A percentile compares a stretch with the other conserved stretches of the same genome.
Conservation (phyloP, 2,888 invertebrate genomes). For the Drosophila birchii region DNA sequence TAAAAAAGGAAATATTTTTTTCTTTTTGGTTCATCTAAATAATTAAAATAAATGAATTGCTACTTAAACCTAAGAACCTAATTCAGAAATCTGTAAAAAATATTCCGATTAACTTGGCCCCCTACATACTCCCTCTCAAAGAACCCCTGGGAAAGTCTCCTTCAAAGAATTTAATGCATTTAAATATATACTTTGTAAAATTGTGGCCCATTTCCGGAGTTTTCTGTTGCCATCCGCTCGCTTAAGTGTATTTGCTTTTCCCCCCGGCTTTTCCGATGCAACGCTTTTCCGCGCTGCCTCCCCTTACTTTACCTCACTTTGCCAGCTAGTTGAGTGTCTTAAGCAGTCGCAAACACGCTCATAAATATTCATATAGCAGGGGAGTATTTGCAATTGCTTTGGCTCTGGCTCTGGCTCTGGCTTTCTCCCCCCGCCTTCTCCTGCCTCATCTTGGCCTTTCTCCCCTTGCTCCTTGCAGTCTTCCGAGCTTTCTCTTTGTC, state of each 20-base stretch:
- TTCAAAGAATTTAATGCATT: slow-evolving; percentile 7
- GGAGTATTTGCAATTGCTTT: slow-evolving; percentile 74
- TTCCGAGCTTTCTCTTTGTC: slow-evolving; percentile 24
- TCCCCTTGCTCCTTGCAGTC: neutral
- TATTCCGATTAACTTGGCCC: too few species aligned
- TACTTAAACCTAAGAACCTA: too few species aligned
- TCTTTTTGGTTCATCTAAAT: too few species aligned
- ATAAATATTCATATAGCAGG: slow-evolving; percentile 71
- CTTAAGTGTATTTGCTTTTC: slow-evolving; percentile 26
- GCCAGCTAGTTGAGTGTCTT: slow-evolving; percentile 59
- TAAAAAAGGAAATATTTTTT: too few species aligned
- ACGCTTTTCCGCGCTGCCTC: slow-evolving; percentile 14
- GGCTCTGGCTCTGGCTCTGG: slow-evolving; percentile 12
- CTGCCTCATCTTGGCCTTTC: too few species aligned
- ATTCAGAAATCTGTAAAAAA: too few species aligned
- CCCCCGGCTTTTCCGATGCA: slow-evolving; percentile 24
- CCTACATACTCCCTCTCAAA: neutral
- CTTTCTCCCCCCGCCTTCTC: slow-evolving; percentile 6
- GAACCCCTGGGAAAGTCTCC: neutral
- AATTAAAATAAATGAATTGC: too few species aligned
- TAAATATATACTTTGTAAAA: slow-evolving; percentile 15
- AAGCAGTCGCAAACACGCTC: slow-evolving; percentile 63
- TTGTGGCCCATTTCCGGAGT: slow-evolving; percentile 14
- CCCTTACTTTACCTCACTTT: neutral
- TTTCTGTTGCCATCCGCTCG: slow-evolving; percentile 14